Base-by-base conservation (phyloP, 2,797 vertebrate species). In the Champsocephalus gunnari region DNA sequence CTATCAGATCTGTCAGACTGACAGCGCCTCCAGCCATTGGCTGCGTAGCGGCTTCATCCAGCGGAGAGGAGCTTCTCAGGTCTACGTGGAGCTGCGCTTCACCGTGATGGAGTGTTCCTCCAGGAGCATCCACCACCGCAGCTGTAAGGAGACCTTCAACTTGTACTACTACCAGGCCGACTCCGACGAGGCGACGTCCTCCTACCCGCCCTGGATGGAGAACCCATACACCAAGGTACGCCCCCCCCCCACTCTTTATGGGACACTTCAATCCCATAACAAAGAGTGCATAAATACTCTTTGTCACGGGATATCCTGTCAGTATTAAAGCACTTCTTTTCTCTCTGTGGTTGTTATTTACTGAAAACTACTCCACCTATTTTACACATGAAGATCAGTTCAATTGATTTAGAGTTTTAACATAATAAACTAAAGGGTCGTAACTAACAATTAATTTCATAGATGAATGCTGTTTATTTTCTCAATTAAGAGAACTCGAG, bases 81-180 rank as follows among this genome's bases (percentile, higher is more conserved):
- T 96, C 45, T 97, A 97, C 2, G 96, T 96, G 77, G 97, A 97
- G 11, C 91, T 98, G 63, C 94, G 95, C 3, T 98, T 97, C 91
- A 97, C 96, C 77, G 95, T 98, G 95, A 90, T 97, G 71, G 97
- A 97, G 91, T 98, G 97, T 32, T 95, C 96, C 4, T 96, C 96
- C 12, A 90, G 94, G 54, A 92, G 87, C n/a, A 84, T 82, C 0
- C 94, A 95, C 9, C 93, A 95, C 45, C 96, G 95, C 57, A 94
- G 95, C 81, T 97, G 97, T 75, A 98, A 98, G 83, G 97, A 98
- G 92, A 97, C 97, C 13, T 98, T 98, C 71, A 97, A 97, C 66
- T 94, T 98, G n/a, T 97, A 95, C 92, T 98, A 96, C 90, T 97
- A 96, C 8, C 94, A 97, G 82, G 95, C 95, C 0, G 95, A 97